Base-by-base conservation (phyloP, 2,888 invertebrate species). In the Harpagoxenus sublaevis region DNA sequence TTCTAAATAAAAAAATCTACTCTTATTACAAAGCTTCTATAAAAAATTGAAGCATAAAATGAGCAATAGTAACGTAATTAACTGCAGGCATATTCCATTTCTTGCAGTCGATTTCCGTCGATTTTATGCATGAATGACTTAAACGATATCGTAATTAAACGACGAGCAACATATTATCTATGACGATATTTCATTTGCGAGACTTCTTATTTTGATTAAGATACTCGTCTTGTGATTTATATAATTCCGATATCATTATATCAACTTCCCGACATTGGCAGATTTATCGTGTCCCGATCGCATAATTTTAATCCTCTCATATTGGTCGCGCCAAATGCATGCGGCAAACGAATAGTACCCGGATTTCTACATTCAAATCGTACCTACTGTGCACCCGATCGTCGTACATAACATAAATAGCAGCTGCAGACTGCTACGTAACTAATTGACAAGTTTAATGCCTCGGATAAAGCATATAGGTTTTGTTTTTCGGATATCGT, bases 161-260 rank as follows among this genome's bases (percentile, higher is more conserved):
- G 77, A 81, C 83, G 78, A 88, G 75, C 82, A 88, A 85, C 84
- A 68, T 84, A 88, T 84, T 88, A 86, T 85, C 82, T 77, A 23
- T 71, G 65, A 83, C 68, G 66, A 60, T 79, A 31, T 51, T 74
- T 45, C n/a, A 66, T 35, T n/a, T 53, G 10, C n/a, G 31, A 48
- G 42, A 31, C 74, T 74, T 74, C 74, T 74, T 74, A 60, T 48
- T 62, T 62, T 31, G 60, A 74, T 62, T 74, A 74, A 74, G 45
- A 74, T 31, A n/a, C 31, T 45, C 31, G 60, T 74, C 45, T 74
- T 23, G 35, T 70, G 60, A 35, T 53, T 77, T 60, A 83, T 83
- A 62, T 57, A 12, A 62, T 62, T 74, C 60, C 60, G 45, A 74
- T 48, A 74, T 23, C 23, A 23, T 23, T 23, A 23, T 23, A 23